These are phyloP conservation scores for Apis florea DNA, from an alignment of 1,140 invertebrate genomes.

Conservation along the genomic window DNA sequence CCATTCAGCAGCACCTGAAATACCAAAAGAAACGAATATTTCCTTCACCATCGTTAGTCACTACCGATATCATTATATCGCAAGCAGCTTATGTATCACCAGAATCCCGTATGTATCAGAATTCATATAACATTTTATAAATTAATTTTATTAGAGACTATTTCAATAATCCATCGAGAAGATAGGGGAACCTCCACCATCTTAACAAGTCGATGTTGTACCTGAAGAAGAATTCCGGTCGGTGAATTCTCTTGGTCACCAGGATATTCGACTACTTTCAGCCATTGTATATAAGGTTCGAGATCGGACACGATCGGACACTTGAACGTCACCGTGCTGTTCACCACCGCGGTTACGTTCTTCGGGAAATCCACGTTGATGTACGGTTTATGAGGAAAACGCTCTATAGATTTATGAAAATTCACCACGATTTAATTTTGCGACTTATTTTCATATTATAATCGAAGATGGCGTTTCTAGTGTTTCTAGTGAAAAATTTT, in stretches of 20 bases:
- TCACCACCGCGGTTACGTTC: constrained; percentile 88
- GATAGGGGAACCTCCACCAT: constrained; percentile 64
- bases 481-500: too few relatives aligned
- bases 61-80: background rate
- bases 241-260: constrained; percentile 80
- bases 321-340: constrained; percentile 85
- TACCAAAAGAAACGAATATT: background rate
- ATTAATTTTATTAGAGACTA: background rate
- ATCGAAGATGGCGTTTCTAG: background rate
- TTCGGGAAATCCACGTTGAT: constrained; percentile 89
- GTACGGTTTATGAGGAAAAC: constrained; percentile 89
- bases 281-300: constrained; percentile 89
- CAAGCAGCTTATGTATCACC: background rate
- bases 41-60: constrained; percentile 52
- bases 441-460: background rate
- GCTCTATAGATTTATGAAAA: constrained; percentile 80
- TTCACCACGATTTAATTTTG: constrained; percentile 1
- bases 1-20: constrained; percentile 3
- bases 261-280: constrained; percentile 81
- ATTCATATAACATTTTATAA: background rate
- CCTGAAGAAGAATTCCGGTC: constrained; percentile 82
- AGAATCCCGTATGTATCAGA: background rate
- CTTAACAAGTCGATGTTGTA: constrained; percentile 72
- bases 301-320: constrained; percentile 88
- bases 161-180: background rate